phyloP scores from a whole-genome alignment of 2,113 vertebrate species.

The Zonotrichia leucophrys region DNA sequence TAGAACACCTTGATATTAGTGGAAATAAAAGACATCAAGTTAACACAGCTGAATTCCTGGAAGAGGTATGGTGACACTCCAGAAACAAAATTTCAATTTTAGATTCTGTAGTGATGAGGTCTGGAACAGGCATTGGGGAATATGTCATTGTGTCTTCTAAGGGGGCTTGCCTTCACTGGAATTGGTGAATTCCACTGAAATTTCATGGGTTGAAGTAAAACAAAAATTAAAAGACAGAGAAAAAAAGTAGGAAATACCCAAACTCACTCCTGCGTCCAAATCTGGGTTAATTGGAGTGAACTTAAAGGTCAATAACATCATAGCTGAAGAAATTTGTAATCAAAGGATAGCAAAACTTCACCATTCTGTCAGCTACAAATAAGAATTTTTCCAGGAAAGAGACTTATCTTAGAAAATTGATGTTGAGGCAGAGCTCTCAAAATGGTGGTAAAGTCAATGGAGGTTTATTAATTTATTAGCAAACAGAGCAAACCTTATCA shows the following conservation, averaged over 20 bases:
- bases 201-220: neutral
- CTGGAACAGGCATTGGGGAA: neutral
- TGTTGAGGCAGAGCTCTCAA: neutral
- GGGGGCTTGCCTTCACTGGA: fast-evolving
- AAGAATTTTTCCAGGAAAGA: neutral
- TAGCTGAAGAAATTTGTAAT: neutral
- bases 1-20: neutral
- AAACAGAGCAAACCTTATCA: neutral
- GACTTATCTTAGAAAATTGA: neutral
- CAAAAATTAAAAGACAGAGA: neutral
- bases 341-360: neutral
- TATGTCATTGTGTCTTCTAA: neutral
- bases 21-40: neutral
- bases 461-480: neutral
- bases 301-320: neutral
- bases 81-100: neutral
- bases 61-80: neutral
- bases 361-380: neutral
- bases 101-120: neutral
- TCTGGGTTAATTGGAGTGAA: neutral
- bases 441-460: fast-evolving
- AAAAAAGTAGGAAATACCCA: neutral
- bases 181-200: neutral
- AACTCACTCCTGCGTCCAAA: neutral
- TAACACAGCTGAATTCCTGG: neutral